Base-by-base conservation (phyloP, 2,888 invertebrate species). In the Teleogryllus oceanicus region DNA sequence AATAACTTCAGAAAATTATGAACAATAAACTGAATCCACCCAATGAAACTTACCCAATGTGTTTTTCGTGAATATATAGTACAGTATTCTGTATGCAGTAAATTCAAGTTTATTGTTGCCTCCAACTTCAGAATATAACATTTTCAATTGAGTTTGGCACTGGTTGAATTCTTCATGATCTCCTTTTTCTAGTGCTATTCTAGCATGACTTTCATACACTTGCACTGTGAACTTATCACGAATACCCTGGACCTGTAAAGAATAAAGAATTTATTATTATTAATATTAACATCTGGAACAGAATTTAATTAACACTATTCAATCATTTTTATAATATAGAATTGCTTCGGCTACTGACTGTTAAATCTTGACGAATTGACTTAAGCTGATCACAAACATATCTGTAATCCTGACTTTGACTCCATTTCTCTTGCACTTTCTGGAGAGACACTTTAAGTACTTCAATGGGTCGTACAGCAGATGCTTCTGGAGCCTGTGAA, bases 151-250 rank as follows among this genome's bases (percentile, higher is more conserved):
- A 18, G 98, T 97, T 89, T 99, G 99, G 87, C 99, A 99, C 88
- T 99, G 99, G 90, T 99, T 99, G 87, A 99, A 99, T 87, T 99
- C 99, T 86, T 98, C 98, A 87, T 98, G 97, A 86, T 99, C 99
- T 79, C 97, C 96, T 88, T 96, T 98, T 87, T 99, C 99, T 87
- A 99, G 90, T 78, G 99, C 98, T 85, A 99, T 96, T 80, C 98
- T 91, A 8, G 98, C 99, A 89, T 99, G 99, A 5, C 97, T 98
- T 89, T 99, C 99, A 89, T 99, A 99, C 16, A 99, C 99, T 86
- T 95, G 92, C n/a, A 99, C 94, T 80, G 99, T 98, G 86, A 99
- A 98, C 83, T 91, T 90, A 89, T 98, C 96, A 84, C 99, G 90
- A 84, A 99, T 92, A 85, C 98, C 97, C 91, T 99, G 99, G 78